These are phyloP conservation scores for Crypturellus undulatus DNA, from an alignment of 2,113 vertebrate genomes.

Conservation along the genomic window DNA sequence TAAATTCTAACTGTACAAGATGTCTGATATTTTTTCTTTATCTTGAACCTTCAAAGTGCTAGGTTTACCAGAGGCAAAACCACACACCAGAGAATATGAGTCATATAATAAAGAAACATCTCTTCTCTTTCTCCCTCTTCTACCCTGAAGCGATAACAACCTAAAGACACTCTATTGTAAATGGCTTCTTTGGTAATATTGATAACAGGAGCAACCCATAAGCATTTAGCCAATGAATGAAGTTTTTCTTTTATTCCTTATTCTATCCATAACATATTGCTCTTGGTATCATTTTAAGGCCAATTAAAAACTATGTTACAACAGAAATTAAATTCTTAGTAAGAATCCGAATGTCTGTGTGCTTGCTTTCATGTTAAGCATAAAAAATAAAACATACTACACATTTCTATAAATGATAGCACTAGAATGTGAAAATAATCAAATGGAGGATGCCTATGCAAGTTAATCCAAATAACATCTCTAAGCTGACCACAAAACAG, in stretches of 20 bases:
- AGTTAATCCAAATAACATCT: not conserved
- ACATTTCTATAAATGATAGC: not conserved
- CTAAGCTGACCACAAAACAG: not conserved
- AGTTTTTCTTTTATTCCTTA: not conserved
- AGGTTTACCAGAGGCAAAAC: conserved; percentile 70
- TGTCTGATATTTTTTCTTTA: conserved; percentile 54
- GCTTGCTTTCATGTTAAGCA: not conserved
- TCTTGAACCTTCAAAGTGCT: conserved; percentile 58
- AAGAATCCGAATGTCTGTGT: not conserved
- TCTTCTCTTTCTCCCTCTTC: conserved; percentile 29
- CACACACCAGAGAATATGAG: conserved; percentile 64
- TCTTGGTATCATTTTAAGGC: not conserved
- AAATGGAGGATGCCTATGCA: not conserved
- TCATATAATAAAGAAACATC: conserved; percentile 42
- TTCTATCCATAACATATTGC: conserved; percentile 10
- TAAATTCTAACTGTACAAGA: conserved; percentile 59
- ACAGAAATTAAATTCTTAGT: not conserved
- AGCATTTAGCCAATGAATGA: conserved; percentile 23
- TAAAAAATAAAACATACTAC: not conserved
- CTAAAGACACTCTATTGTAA: conserved; percentile 46
- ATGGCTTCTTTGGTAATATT: conserved; percentile 21
- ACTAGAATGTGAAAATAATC: not conserved
- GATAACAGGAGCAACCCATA: not conserved
- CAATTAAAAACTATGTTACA: conserved; percentile 19
- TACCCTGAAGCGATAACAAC: conserved; percentile 21